These are phyloP conservation scores for Halictus rubicundus DNA, from an alignment of 1,140 invertebrate genomes.

Conservation along the genomic window DNA sequence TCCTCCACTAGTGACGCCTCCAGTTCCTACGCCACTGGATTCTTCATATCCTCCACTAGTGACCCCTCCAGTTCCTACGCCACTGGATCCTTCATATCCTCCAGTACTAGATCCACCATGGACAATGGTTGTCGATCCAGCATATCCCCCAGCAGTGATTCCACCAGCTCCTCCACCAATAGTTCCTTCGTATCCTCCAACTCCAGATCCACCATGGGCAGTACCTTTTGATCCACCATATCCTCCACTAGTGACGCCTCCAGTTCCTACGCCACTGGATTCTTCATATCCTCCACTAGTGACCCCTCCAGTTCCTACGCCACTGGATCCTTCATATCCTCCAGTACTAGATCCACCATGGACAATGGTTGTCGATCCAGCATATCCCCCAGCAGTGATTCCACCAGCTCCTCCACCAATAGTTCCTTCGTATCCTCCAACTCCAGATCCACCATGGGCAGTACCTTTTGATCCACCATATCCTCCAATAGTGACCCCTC, in stretches of 20 bases:
- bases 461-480: neutral
- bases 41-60: neutral
- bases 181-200: neutral
- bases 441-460: slow-evolving; percentile 15
- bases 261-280: neutral
- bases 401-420: neutral
- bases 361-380: slow-evolving; percentile 1
- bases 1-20: too few relatives aligned
- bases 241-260: neutral
- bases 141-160: slow-evolving; percentile 4
- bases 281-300: slow-evolving; percentile 25
- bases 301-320: slow-evolving; percentile 11
- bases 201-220: slow-evolving; percentile 15
- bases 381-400: slow-evolving; percentile 4
- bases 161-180: neutral
- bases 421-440: neutral
- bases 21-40: neutral
- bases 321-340: slow-evolving; percentile 24
- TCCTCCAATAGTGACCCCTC: neutral
- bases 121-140: slow-evolving; percentile 1
- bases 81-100: slow-evolving; percentile 24
- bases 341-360: neutral
- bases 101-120: neutral
- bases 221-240: neutral
- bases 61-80: slow-evolving; percentile 11